Percentiles rank a stretch among this genome's conserved stretches.
phyloP scores from a whole-genome alignment of 2,888 invertebrate species.

The Crepidodera aurea region DNA sequence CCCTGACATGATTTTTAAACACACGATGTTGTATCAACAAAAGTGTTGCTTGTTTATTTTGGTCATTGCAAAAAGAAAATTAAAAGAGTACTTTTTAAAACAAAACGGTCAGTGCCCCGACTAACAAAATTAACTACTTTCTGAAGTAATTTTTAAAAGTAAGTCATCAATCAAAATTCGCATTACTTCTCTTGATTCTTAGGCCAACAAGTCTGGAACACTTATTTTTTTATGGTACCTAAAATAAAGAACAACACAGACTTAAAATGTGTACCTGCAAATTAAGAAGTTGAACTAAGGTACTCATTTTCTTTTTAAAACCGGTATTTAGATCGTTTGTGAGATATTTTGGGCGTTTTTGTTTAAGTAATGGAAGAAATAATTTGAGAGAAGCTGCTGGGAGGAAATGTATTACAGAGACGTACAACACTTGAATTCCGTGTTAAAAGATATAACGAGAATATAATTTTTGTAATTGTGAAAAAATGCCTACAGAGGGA shows the following conservation, averaged over 20 bases:
- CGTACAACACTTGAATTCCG: too few species aligned
- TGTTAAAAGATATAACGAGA: too few species aligned
- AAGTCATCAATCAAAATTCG: not conserved
- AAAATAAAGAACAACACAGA: not conserved
- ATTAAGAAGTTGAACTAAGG: constrained; percentile 23
- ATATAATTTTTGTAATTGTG: too few species aligned
- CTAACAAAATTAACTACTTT: too few species aligned
- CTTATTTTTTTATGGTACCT: not conserved
- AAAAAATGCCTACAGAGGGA: too few species aligned
- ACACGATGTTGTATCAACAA: too few species aligned
- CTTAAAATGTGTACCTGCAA: constrained; percentile 2
- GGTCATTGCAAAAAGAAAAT: too few species aligned
- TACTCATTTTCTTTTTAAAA: constrained; percentile 13
- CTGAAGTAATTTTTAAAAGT: too few species aligned
- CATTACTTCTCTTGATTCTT: not conserved
- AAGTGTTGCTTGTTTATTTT: too few species aligned
- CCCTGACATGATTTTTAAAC: too few species aligned
- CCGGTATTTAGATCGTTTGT: constrained; percentile 8
- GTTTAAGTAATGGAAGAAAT: not conserved
- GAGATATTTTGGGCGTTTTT: constrained; percentile 5
- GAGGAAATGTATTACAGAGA: not conserved
- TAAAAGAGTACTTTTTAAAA: too few species aligned
- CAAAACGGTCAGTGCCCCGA: too few species aligned
- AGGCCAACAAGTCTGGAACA: not conserved
- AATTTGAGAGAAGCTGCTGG: not conserved